Evolutionary conservation across 2,888 invertebrate genomes (phyloP).

Genomic region (Aphidius colemani): DNA sequence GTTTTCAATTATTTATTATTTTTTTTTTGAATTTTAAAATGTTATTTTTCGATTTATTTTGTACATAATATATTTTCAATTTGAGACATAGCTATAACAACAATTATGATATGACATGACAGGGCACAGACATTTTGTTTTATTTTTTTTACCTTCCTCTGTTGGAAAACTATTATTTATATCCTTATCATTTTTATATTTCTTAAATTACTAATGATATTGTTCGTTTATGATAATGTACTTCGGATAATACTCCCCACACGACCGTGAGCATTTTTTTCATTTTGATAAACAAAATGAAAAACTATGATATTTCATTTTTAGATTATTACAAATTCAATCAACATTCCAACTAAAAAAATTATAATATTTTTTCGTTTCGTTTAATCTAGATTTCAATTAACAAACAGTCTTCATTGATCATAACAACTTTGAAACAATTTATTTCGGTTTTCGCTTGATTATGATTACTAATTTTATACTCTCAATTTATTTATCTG

Average conservation of each 20-base stretch:
- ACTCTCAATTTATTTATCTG: too few species aligned
- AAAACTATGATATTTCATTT: not conserved
- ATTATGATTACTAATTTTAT: too few species aligned
- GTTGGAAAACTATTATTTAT: slow-evolving; percentile 12
- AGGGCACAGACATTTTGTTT: slow-evolving; percentile 30
- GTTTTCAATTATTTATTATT: not conserved
- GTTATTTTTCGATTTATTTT: not conserved
- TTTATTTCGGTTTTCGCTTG: too few species aligned
- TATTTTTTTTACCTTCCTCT: not conserved
- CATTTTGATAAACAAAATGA: slow-evolving; percentile 7
- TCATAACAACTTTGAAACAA: too few species aligned
- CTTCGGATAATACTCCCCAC: not conserved
- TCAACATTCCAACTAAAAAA: not conserved
- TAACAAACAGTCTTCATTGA: not conserved
- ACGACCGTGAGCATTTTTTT: slow-evolving; percentile 15
- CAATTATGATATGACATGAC: slow-evolving; percentile 41
- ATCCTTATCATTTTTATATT: slow-evolving; percentile 11
- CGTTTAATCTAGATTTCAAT: not conserved
- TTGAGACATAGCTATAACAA: slow-evolving; percentile 33
- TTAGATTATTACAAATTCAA: slow-evolving; percentile 12
- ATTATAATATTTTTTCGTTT: not conserved
- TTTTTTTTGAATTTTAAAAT: not conserved
- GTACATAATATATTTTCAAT: slow-evolving; percentile 25
- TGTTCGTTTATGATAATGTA: slow-evolving; percentile 19
- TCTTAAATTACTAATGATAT: slow-evolving; percentile 44